Evolutionary conservation across 2,888 invertebrate species (phyloP), one percentile per base, ranked within the genome.

Genomic region (Hydropsyche betteni): DNA sequence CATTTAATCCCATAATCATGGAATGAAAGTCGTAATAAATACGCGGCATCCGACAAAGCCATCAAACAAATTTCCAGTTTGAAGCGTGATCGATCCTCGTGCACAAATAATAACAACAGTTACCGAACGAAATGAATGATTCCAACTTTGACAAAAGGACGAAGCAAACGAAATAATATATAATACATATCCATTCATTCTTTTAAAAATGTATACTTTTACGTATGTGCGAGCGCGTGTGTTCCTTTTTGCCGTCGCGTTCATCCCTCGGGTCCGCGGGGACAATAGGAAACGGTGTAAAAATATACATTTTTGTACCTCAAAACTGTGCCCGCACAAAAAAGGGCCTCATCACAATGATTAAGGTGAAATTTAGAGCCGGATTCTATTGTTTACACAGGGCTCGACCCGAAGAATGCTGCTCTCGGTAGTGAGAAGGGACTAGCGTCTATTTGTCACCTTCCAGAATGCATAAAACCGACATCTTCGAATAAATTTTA

Each of bases 291-390:
- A 69, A 24, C 79, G 64, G 79, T 76, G 79, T 79, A 69, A 76
- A 77, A 77, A 76, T 79, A 79, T 74, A 72, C 75, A 77, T 77
- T 75, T 75, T 78, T 77, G 74, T 77, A 76, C 77, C 75, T 77
- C 72, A 55, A 76, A 76, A 76, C 69, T 75, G 69, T n/a, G 14
- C 34, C n/a, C 50, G 58, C 71, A 78, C 75, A 79, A 79, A 79
- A 76, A 79, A 64, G 70, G 68, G 51, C 70, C 72, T 77, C 76
- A 74, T 78, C 78, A 74, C 78, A 75, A 78, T 78, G 78, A 78
- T 78, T 78, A 78, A 76, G 78, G 78, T 77, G 72, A 76, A 78
- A 76, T 76, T 74, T 74, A 72, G 75, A 74, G 44, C 74, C 68
- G 34, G 72, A 38, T n/a, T 51, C 75, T 75, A 78, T 78, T 78